phyloP scores from a whole-genome alignment of 2,113 vertebrate species.

The Pedetes capensis region DNA sequence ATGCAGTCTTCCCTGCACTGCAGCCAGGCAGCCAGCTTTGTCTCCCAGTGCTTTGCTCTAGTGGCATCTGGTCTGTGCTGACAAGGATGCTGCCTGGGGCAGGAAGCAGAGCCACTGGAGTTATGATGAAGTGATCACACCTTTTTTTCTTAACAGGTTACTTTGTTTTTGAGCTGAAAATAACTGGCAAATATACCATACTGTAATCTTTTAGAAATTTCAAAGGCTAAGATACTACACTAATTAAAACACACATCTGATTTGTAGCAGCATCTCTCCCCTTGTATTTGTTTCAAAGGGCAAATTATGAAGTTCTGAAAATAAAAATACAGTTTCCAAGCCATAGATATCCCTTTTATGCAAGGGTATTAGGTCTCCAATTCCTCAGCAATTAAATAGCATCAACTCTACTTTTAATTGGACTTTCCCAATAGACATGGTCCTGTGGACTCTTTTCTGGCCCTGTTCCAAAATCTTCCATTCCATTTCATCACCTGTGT shows the following conservation, averaged over 20 bases:
- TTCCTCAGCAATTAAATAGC: neutral
- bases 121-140: neutral
- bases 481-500: neutral
- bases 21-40: neutral
- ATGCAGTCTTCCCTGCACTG: neutral
- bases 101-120: neutral
- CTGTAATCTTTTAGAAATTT: neutral
- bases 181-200: neutral
- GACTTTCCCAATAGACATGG: neutral
- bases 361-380: neutral
- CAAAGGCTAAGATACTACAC: neutral
- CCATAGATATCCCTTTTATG: neutral
- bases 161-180: neutral
- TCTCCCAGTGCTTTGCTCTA: neutral
- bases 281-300: conserved; percentile 32
- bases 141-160: neutral
- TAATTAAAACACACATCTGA: neutral
- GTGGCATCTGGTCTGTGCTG: accelerated
- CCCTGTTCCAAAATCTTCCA: neutral
- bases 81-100: neutral
- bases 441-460: neutral
- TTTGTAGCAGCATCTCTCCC: neutral
- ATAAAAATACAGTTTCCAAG: neutral
- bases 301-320: neutral
- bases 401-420: neutral